These are phyloP conservation scores for Teleogryllus occipitalis DNA, from an alignment of 1,140 invertebrate species.

Conservation along the genomic window DNA sequence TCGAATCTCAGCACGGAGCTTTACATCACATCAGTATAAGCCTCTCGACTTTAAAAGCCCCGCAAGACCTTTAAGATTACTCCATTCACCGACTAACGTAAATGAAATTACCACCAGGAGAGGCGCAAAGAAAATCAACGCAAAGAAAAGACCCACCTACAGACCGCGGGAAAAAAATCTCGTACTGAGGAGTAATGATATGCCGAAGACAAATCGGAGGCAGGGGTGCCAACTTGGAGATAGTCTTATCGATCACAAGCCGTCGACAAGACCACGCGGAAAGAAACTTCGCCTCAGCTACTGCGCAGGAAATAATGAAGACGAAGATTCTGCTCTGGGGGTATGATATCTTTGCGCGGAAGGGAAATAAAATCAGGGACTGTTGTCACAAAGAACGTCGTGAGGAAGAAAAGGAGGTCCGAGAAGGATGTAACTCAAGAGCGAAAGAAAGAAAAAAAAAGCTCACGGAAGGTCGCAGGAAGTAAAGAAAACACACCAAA, in stretches of 20 bases:
- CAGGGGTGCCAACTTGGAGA: background rate
- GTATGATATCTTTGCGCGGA: background rate
- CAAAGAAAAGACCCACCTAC: background rate
- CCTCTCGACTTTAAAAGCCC: too few relatives aligned
- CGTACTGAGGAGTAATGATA: background rate
- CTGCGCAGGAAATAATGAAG: background rate
- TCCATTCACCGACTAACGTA: too few relatives aligned
- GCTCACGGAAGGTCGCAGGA: background rate
- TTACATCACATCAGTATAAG: too few relatives aligned
- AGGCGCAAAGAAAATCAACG: background rate
- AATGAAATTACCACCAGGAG: background rate
- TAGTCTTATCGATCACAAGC: background rate
- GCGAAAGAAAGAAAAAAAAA: background rate
- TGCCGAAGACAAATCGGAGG: background rate
- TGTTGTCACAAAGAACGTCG: background rate
- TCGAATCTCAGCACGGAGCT: too few relatives aligned
- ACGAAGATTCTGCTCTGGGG: background rate
- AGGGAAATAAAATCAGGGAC: background rate
- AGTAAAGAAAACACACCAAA: background rate
- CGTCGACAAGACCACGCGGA: background rate
- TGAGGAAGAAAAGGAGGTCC: background rate
- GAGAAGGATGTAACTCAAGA: background rate
- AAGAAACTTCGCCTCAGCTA: background rate
- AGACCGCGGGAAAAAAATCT: background rate
- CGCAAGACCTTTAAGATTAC: too few relatives aligned